Evolutionary conservation across 2,797 vertebrate genomes (phyloP).

Genomic region (Mastacembelus armatus): DNA sequence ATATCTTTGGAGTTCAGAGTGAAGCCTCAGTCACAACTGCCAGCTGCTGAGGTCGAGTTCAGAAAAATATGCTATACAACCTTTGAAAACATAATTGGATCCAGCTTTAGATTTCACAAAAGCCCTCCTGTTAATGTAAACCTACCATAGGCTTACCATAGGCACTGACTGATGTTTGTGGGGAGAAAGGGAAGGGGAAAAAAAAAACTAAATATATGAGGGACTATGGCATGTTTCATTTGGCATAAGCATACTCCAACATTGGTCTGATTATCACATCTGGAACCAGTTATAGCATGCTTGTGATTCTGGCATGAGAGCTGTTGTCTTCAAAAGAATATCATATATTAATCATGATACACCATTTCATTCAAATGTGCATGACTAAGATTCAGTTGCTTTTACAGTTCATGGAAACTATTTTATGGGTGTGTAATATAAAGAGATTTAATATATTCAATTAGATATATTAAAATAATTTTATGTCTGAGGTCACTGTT

Average conservation of each 20-base stretch:
- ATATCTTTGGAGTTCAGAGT: constrained; percentile 32
- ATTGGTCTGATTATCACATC: constrained; percentile 71
- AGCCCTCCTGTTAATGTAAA: constrained; percentile 54
- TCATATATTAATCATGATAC: neutral
- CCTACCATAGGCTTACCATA: constrained; percentile 46
- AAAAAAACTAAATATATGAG: constrained; percentile 53
- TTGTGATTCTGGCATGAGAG: constrained; percentile 57
- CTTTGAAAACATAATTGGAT: constrained; percentile 73
- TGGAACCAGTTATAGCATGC: constrained; percentile 67
- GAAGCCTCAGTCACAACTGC: constrained; percentile 32
- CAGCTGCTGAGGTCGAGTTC: constrained; percentile 40
- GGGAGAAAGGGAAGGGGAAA: neutral
- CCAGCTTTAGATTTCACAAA: constrained; percentile 64
- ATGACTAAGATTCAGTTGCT: neutral
- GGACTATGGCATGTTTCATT: constrained; percentile 62
- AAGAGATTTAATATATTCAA: no score
- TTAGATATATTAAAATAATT: constrained; percentile 34
- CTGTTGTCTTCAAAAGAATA: constrained; percentile 56
- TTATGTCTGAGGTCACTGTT: constrained; percentile 12
- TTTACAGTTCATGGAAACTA: neutral
- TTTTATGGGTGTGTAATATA: no score
- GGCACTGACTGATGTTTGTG: constrained; percentile 39
- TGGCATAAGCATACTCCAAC: constrained; percentile 59
- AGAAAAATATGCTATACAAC: constrained; percentile 58
- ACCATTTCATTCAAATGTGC: constrained; percentile 4